Evolutionary conservation across 1,140 invertebrate species (phyloP), one percentile per base, ranked within the genome.

Genomic region (Listronotus bonariensis): DNA sequence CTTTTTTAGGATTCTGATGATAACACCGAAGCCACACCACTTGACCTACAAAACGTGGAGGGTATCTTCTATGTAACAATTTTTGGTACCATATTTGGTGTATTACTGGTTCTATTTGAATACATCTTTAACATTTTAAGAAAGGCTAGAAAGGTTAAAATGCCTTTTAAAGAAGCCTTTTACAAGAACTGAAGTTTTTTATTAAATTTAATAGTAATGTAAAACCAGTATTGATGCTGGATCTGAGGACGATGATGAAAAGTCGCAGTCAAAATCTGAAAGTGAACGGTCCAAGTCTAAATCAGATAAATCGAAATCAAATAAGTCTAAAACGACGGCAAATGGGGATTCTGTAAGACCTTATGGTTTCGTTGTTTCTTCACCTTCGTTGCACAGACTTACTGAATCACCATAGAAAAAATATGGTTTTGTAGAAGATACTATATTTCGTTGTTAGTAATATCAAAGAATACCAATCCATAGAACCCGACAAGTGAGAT

Each of bases 151-250:
- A 72, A 69, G 60, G 57, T 69, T 6, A 72, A 72, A 53, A 70
- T 69, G 6, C 53, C 74, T 1, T 70, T 75, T 36, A 11, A 11
- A 15, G 17, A 69, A 36, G 67, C 71, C 57, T 77, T 2, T 72
- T 73, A 84, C 7, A 84, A 84, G 34, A 80, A 86, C 0, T 77
- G 77, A 12, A 80, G 77, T 93, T 94, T 68, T 87, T 89, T 6
- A 68, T 89, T 0, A 87, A 86, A 71, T 93, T 90, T 69, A 88
- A 86, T 26, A 89, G 88, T 0, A 88, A 88, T 26, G 88, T 87
- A 1, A 93, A 92, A 65, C 84, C 69, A n/a, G 66, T 68, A 7
- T 14, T 7, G 64, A 60, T 11, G 48, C 20, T 12, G 7, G 55
- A 15, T 59, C 64, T 3, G 64, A 66, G 20, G 55, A 58, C 6